Conservation (phyloP, 2,113 vertebrate genomes). For the Oreochromis aureus region DNA sequence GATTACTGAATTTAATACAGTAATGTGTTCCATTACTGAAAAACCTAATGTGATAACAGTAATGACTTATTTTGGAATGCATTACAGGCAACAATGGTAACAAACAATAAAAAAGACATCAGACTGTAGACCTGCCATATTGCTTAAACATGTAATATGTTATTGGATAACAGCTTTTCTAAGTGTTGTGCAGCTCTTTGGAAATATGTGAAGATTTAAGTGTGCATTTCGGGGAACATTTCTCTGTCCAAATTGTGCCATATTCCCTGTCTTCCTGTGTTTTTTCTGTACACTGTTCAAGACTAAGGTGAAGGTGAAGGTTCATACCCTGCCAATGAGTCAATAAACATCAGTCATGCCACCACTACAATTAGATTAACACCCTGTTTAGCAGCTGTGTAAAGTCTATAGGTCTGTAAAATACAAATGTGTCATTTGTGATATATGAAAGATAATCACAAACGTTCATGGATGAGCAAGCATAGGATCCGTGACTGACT, state of each 20-base stretch:
- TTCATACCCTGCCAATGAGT: not conserved
- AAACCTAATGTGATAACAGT: not conserved
- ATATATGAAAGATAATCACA: not conserved
- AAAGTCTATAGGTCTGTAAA: not conserved
- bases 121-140: not conserved
- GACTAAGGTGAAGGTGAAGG: not conserved
- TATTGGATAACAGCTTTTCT: not conserved
- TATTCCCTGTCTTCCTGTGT: fast-evolving
- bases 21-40: not conserved
- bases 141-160: not conserved
- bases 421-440: not conserved
- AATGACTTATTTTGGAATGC: not conserved
- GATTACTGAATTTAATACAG: not conserved
- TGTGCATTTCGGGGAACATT: not conserved
- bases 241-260: not conserved
- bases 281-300: not conserved
- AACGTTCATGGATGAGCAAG: not conserved
- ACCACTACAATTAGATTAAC: not conserved
- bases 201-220: not conserved
- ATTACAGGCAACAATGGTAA: not conserved
- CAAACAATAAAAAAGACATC: not conserved
- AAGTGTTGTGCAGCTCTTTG: not conserved
- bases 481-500: not conserved
- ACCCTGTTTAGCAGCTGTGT: not conserved
- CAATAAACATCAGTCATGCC: not conserved